These are phyloP conservation scores for Platycnemis pennipes DNA, from an alignment of 2,888 invertebrate species.

Conservation along the genomic window DNA sequence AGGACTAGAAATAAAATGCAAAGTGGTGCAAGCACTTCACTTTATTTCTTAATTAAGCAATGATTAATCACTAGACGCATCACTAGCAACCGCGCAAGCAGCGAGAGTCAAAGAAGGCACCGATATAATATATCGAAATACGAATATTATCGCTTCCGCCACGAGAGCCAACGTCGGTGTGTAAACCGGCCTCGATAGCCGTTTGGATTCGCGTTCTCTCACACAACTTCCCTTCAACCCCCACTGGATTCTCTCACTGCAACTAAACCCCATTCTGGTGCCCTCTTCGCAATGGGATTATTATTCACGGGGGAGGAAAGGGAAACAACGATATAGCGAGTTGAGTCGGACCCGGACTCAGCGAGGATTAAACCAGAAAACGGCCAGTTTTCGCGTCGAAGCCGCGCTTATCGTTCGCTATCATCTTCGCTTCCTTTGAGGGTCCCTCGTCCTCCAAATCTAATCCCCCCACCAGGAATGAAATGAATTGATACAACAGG, in stretches of 20 bases:
- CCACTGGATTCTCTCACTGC: background rate
- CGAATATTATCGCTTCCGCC: too few relatives aligned
- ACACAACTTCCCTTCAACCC: too few relatives aligned
- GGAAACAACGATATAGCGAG: background rate
- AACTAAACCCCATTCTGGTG: background rate
- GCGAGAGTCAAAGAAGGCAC: too few relatives aligned
- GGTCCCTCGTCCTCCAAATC: background rate
- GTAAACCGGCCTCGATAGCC: too few relatives aligned
- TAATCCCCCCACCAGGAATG: background rate
- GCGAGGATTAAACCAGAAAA: background rate
- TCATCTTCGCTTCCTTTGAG: background rate
- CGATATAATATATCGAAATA: too few relatives aligned
- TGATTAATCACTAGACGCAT: too few relatives aligned
- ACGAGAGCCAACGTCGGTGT: too few relatives aligned
- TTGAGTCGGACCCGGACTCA: background rate
- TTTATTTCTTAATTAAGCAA: too few relatives aligned
- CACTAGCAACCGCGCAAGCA: too few relatives aligned
- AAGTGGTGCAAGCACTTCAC: too few relatives aligned
- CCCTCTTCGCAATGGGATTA: background rate
- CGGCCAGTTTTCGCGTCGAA: background rate
- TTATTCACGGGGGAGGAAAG: background rate
- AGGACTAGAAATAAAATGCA: too few relatives aligned
- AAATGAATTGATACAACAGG: constrained; percentile 25
- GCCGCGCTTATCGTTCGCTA: background rate
- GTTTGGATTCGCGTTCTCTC: too few relatives aligned